Conservation (phyloP, 1,140 invertebrate species). For the Lordiphosa collinella region DNA sequence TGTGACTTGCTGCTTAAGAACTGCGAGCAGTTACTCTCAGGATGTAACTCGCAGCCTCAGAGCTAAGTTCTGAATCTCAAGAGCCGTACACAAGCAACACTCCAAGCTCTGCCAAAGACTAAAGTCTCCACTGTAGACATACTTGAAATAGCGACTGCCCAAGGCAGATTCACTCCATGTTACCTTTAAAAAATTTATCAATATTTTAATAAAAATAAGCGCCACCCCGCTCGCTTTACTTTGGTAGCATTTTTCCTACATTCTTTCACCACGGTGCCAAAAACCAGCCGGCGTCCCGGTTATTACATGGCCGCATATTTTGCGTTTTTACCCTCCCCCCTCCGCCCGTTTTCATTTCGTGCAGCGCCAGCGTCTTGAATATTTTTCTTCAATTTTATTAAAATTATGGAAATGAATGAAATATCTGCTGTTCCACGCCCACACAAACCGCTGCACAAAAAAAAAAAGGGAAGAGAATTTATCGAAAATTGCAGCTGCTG, state of each 20-base stretch:
- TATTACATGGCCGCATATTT: slow-evolving; percentile 39
- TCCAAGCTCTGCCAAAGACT: too few species aligned
- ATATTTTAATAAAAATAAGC: too few species aligned
- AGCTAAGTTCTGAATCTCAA: too few species aligned
- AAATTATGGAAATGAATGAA: slow-evolving; percentile 78
- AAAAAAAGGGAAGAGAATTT: slow-evolving; percentile 43
- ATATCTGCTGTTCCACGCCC: slow-evolving; percentile 35
- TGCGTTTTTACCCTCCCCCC: slow-evolving; percentile 5
- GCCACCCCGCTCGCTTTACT: not conserved
- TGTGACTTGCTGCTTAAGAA: too few species aligned
- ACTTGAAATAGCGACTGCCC: too few species aligned
- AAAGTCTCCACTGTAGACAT: too few species aligned
- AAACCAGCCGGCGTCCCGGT: slow-evolving; percentile 1
- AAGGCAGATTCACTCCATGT: too few species aligned
- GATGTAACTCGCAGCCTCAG: too few species aligned
- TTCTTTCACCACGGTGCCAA: slow-evolving; percentile 14
- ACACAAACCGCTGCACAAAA: slow-evolving; percentile 21
- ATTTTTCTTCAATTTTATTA: slow-evolving; percentile 78
- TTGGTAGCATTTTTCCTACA: not conserved
- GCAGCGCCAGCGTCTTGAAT: slow-evolving; percentile 58
- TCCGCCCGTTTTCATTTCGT: slow-evolving; percentile 9
- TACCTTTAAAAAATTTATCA: too few species aligned
- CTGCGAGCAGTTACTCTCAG: too few species aligned
- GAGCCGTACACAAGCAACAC: too few species aligned
- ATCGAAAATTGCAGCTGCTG: slow-evolving; percentile 71